A percentile compares a stretch with the other conserved stretches of the same genome.
These are phyloP conservation scores for Mallotus villosus DNA, from an alignment of 2,797 vertebrate genomes.

Conservation along the genomic window DNA sequence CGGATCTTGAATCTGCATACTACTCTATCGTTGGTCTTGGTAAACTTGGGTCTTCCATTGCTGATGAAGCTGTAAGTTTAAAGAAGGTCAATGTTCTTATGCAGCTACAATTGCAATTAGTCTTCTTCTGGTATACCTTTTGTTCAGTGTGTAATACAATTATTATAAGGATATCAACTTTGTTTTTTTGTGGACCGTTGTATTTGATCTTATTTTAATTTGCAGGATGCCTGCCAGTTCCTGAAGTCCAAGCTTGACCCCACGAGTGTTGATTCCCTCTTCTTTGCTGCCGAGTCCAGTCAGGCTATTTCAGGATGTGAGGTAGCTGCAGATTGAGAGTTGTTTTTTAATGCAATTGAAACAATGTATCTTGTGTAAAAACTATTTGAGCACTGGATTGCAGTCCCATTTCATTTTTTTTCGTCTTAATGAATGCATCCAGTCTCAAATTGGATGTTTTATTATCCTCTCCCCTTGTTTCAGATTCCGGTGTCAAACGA, in stretches of 20 bases:
- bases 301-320: conserved; percentile 87
- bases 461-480: background rate
- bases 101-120: too few relatives aligned
- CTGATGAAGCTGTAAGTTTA: conserved; percentile 80
- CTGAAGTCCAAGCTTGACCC: conserved; percentile 88
- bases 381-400: background rate
- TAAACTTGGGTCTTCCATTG: conserved; percentile 78
- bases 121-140: too few relatives aligned
- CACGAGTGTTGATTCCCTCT: conserved; percentile 87
- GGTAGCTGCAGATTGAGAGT: conserved; percentile 64
- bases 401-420: background rate
- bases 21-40: conserved; percentile 84
- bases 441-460: background rate
- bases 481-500: conserved; percentile 94
- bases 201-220: background rate
- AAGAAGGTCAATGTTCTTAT: background rate
- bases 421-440: background rate
- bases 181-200: background rate
- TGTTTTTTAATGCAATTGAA: background rate
- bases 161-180: background rate
- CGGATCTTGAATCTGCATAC: conserved; percentile 85
- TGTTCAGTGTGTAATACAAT: too few relatives aligned
- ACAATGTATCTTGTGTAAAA: background rate
- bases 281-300: conserved; percentile 90
- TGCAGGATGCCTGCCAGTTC: conserved; percentile 86